A percentile compares a stretch with the other conserved stretches of the same genome.
phyloP scores from a whole-genome alignment of 92 coral and sea anemone genomes.

The Phenganax stokvisi region DNA sequence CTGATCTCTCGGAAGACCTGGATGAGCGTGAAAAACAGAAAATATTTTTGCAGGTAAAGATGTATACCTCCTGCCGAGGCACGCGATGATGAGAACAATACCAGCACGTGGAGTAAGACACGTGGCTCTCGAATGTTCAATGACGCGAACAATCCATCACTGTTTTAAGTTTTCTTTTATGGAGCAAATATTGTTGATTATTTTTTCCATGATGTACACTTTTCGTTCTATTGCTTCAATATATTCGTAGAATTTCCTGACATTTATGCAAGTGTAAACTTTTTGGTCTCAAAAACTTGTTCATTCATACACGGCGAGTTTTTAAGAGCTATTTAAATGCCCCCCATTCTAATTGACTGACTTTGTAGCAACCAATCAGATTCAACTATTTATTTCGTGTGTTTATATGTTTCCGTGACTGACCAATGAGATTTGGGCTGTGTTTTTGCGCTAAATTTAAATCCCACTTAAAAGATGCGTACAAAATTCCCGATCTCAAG shows the following conservation, averaged over 20 bases:
- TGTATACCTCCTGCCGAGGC: background rate
- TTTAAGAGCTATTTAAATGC: background rate
- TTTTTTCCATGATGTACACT: background rate
- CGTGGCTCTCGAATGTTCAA: conserved; percentile 27
- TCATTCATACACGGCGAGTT: background rate
- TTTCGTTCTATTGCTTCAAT: background rate
- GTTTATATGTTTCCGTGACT: background rate
- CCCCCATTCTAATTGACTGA: background rate
- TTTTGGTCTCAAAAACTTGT: background rate
- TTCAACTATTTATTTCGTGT: background rate
- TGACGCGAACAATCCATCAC: conserved; percentile 14
- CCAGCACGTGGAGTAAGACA: conserved; percentile 27
- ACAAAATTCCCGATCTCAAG: background rate
- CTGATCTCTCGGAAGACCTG: conserved; percentile 25
- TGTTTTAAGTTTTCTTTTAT: background rate
- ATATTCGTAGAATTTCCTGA: background rate
- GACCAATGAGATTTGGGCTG: background rate
- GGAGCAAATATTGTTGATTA: background rate
- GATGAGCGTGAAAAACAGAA: conserved; percentile 23
- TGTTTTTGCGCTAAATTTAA: conserved; percentile 14
- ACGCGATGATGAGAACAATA: background rate
- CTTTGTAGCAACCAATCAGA: background rate
- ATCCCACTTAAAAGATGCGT: background rate
- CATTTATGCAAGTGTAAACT: background rate
- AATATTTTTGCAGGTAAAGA: conserved; percentile 32